Evolutionary conservation across 64 coral and sea anemone species (phyloP).

Genomic region (Hydrozoanthus tunicans): DNA sequence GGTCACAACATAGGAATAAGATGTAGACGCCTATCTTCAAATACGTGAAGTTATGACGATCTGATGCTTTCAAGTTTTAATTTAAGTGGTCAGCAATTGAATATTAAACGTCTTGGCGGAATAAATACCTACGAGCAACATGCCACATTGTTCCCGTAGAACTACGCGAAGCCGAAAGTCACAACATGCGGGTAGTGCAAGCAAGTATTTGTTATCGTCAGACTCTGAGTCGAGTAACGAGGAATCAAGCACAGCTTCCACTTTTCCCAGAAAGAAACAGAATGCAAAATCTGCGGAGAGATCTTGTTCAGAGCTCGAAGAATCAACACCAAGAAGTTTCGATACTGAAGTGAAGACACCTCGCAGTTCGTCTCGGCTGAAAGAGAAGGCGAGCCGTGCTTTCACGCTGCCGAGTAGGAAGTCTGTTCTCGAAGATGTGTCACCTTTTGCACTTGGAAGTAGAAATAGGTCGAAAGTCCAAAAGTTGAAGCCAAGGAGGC

Average conservation of each 20-base stretch:
- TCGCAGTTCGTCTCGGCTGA: conserved; percentile 76
- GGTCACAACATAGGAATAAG: too few relatives aligned
- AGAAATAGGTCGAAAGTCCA: neutral
- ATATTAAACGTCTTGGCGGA: too few relatives aligned
- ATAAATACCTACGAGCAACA: too few relatives aligned
- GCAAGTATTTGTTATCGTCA: neutral
- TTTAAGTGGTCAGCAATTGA: too few relatives aligned
- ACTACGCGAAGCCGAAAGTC: neutral
- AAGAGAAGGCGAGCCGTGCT: conserved; percentile 46
- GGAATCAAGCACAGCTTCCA: neutral
- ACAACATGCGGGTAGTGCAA: neutral
- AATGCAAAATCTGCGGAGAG: neutral
- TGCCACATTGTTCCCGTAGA: too few relatives aligned
- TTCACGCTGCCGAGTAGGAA: conserved; percentile 80
- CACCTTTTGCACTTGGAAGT: neutral
- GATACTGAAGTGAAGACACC: conserved; percentile 30
- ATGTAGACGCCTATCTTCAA: too few relatives aligned
- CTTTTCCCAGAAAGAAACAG: neutral
- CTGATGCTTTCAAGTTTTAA: too few relatives aligned
- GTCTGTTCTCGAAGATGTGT: conserved; percentile 54
- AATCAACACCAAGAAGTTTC: neutral
- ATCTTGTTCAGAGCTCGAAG: neutral
- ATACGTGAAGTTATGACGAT: too few relatives aligned
- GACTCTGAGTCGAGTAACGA: neutral
- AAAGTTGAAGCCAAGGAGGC: conserved; percentile 51